A percentile compares a stretch with the other conserved stretches of the same genome.
These are phyloP conservation scores for Scelioninae gen. 1 DNA, from an alignment of 2,888 invertebrate species.

Conservation along the genomic window DNA sequence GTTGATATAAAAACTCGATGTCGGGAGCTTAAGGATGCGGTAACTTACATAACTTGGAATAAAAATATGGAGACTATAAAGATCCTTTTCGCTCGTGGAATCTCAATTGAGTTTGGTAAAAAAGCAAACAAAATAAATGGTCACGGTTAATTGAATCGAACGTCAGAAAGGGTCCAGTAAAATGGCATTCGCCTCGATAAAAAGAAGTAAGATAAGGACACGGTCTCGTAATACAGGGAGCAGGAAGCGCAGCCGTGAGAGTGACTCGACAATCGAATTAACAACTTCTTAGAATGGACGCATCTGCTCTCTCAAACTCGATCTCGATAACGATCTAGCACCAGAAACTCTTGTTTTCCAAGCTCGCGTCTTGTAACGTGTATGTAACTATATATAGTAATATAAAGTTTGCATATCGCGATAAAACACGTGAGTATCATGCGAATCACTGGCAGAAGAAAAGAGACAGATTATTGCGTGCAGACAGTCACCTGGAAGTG, in stretches of 20 bases:
- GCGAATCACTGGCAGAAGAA: conserved; percentile 14
- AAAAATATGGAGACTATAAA: conserved; percentile 57
- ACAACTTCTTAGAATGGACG: conserved; percentile 75
- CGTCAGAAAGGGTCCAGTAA: conserved; percentile 33
- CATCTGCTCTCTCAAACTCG: conserved; percentile 72
- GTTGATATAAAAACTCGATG: too few species aligned
- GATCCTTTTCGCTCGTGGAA: conserved; percentile 49
- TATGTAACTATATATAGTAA: conserved; percentile 65
- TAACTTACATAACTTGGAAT: conserved; percentile 63
- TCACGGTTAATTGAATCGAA: conserved; percentile 49
- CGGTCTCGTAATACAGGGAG: conserved; percentile 77
- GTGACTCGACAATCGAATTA: conserved; percentile 77
- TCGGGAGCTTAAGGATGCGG: conserved; percentile 38
- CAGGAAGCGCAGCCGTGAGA: conserved; percentile 76
- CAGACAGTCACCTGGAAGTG: conserved; percentile 66
- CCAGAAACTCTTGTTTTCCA: conserved; percentile 70
- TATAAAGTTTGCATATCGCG: conserved; percentile 48
- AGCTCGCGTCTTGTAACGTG: conserved; percentile 57
- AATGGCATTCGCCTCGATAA: conserved; percentile 33
- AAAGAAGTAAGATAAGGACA: conserved; percentile 67
- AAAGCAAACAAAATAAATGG: conserved; percentile 42
- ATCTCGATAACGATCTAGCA: conserved; percentile 71
- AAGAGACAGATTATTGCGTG: conserved; percentile 28
- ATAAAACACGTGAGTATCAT: conserved; percentile 33
- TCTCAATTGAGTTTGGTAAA: conserved; percentile 39